phyloP scores from a whole-genome alignment of 2,113 vertebrate species.

The Rhea pennata region DNA sequence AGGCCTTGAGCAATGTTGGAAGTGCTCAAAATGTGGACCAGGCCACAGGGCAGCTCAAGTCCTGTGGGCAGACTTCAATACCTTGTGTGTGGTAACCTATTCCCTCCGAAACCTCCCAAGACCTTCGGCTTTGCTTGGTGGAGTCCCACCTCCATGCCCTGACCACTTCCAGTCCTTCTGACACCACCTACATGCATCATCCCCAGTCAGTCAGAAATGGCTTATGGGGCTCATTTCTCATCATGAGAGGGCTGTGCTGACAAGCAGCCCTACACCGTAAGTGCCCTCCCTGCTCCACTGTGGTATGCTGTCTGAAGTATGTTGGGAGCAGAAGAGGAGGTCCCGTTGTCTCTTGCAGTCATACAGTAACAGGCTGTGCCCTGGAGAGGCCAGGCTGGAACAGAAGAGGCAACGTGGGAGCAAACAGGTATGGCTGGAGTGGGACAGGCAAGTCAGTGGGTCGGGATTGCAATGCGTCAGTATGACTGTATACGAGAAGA shows the following conservation, averaged over 20 bases:
- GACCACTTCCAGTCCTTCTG: not conserved
- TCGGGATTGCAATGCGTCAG: not conserved
- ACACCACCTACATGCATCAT: not conserved
- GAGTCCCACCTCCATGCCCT: not conserved
- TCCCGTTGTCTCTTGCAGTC: not conserved
- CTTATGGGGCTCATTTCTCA: not conserved
- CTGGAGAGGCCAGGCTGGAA: not conserved
- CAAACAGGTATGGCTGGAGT: not conserved
- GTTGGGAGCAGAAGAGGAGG: not conserved
- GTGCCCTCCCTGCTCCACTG: not conserved
- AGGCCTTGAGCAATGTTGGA: not conserved
- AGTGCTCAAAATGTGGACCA: not conserved
- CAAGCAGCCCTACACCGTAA: not conserved
- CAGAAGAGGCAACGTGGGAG: not conserved
- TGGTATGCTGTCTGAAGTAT: not conserved
- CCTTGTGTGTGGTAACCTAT: fast-evolving
- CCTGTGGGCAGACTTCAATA: not conserved
- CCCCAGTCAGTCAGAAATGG: not conserved
- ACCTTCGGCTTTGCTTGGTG: fast-evolving
- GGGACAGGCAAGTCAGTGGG: not conserved
- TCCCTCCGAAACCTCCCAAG: not conserved
- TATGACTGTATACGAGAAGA: not conserved
- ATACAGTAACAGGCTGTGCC: not conserved
- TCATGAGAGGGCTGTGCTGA: fast-evolving
- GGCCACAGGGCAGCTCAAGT: not conserved